These are phyloP conservation scores for Oopsacas minuta DNA, from an alignment of 37 sponge, comb jelly and placozoan genomes.

Conservation along the genomic window DNA sequence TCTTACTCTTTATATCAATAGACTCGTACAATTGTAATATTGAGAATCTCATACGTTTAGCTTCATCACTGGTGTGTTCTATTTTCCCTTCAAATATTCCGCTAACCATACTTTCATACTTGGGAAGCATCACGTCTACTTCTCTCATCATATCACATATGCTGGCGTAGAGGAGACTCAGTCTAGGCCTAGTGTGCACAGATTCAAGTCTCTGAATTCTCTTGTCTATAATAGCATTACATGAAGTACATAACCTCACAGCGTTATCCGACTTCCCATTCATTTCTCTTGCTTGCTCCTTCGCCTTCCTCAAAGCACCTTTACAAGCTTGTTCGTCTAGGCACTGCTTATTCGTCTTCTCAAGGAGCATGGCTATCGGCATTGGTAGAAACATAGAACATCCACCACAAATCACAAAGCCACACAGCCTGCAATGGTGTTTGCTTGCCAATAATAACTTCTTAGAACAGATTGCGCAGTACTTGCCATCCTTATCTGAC, in stretches of 20 bases:
- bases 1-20: not conserved
- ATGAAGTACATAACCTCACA: not conserved
- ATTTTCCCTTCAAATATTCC: not conserved
- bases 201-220: not conserved
- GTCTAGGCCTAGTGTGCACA: not conserved
- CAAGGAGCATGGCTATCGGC: slow-evolving; percentile 10
- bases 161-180: not conserved
- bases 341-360: not conserved
- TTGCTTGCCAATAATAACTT: not conserved
- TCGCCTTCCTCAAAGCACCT: not conserved
- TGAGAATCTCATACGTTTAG: not conserved
- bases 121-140: not conserved
- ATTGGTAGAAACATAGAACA: not conserved
- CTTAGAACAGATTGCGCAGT: not conserved
- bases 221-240: not conserved
- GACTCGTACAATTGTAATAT: not conserved
- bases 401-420: not conserved
- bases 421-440: slow-evolving; percentile 4
- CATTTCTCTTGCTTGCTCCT: not conserved
- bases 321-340: not conserved
- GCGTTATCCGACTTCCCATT: not conserved
- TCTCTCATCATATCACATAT: not conserved
- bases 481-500: not conserved
- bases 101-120: not conserved
- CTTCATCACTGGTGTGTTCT: not conserved